Conservation (phyloP, 1,140 invertebrate genomes). For the Latrodectus geometricus region DNA sequence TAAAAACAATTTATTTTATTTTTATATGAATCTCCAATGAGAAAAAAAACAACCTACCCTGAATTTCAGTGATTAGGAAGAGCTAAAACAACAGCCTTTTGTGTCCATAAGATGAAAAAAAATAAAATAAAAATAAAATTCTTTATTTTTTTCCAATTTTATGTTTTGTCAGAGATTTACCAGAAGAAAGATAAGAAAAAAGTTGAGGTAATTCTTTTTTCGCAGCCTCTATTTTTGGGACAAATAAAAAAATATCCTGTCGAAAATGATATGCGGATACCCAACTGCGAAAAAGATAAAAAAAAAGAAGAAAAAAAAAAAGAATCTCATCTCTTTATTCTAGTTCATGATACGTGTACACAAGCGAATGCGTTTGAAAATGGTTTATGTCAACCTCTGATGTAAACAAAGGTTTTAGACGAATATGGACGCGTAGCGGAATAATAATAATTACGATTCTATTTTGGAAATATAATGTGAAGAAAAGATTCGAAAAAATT, state of each 20-base stretch:
- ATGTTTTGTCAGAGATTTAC: slow-evolving; percentile 18
- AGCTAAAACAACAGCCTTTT: no score
- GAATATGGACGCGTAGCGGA: neutral
- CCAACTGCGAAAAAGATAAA: neutral
- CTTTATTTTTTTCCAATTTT: neutral
- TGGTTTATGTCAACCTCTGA: neutral
- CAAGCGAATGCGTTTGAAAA: neutral
- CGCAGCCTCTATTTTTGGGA: slow-evolving; percentile 9
- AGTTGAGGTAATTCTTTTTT: slow-evolving; percentile 39
- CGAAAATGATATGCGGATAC: slow-evolving; percentile 39
- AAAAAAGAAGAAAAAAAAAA: no score
- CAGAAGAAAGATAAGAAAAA: neutral
- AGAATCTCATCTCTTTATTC: neutral
- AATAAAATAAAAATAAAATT: neutral
- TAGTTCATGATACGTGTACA: slow-evolving; percentile 6
- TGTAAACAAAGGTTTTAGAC: neutral
- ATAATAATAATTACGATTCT: neutral
- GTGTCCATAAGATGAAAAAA: neutral
- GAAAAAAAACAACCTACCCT: no score
- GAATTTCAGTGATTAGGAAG: neutral
- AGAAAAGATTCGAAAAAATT: neutral
- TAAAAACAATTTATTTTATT: no score
- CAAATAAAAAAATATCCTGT: neutral
- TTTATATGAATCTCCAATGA: neutral
- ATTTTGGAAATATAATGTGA: neutral